Conservation (phyloP, 2,113 vertebrate species). For the Catharus fuscescens region DNA sequence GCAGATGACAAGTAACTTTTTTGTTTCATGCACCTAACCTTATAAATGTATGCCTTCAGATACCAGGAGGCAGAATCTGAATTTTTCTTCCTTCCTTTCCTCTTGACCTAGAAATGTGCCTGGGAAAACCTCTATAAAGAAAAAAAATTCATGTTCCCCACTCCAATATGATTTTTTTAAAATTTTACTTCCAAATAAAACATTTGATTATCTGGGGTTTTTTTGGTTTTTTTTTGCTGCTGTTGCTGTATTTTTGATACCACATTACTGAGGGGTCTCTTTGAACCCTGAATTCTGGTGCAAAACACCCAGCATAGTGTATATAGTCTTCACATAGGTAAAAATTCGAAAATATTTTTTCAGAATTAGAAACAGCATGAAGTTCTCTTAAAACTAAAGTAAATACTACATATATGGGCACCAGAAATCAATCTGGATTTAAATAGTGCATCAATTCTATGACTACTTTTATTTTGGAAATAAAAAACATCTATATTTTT, state of each 20-base stretch:
- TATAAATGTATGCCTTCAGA: background rate
- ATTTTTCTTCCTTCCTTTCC: background rate
- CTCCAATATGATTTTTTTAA: background rate
- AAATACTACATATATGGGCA: background rate
- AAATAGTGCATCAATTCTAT: background rate
- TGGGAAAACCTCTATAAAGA: background rate
- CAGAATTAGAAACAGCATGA: background rate
- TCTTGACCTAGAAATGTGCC: background rate
- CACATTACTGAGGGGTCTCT: background rate
- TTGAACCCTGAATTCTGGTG: background rate
- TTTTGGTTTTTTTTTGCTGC: too few species aligned
- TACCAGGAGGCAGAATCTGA: rapidly evolving
- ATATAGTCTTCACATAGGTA: background rate
- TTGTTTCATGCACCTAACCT: background rate
- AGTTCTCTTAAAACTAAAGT: background rate
- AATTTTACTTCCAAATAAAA: background rate
- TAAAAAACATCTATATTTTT: background rate
- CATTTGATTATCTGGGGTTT: background rate
- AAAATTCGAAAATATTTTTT: background rate
- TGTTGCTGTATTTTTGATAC: background rate
- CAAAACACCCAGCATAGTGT: background rate
- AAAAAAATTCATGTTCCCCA: background rate
- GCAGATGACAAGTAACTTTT: background rate
- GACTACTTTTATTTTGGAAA: background rate
- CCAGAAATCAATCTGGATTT: background rate